Evolutionary conservation across 2,113 vertebrate species (phyloP).

Genomic region (Menura novaehollandiae): DNA sequence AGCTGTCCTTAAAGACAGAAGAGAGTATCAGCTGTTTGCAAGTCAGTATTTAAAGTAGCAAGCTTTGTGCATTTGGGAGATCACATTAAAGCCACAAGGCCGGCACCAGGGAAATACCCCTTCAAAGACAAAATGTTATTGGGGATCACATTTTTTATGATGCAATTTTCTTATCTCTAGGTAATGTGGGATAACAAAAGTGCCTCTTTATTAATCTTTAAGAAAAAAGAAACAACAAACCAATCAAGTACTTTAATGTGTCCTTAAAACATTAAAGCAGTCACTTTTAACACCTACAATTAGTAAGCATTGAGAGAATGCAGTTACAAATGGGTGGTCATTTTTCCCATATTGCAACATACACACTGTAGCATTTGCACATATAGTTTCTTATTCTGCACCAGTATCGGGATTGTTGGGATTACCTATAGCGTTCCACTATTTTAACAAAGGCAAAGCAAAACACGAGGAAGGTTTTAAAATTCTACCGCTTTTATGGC

Average conservation of each 20-base stretch:
- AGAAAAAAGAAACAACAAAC: background rate
- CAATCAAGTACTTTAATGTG: background rate
- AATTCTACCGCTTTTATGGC: background rate
- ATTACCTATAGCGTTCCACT: background rate
- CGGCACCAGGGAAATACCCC: background rate
- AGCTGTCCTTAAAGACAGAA: background rate
- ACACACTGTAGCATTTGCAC: background rate
- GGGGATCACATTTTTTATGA: background rate
- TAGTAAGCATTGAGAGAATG: background rate
- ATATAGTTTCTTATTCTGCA: fast-evolving
- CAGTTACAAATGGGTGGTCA: background rate
- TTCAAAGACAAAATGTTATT: background rate
- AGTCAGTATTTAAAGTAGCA: background rate
- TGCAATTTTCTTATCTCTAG: background rate
- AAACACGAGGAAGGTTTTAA: background rate
- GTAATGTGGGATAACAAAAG: background rate
- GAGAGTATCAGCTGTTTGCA: background rate
- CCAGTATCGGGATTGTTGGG: background rate
- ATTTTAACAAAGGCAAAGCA: background rate
- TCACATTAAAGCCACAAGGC: background rate
- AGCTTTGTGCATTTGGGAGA: background rate
- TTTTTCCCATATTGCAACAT: background rate
- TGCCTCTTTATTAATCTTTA: background rate
- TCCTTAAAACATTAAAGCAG: background rate
- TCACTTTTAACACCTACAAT: background rate